Evolutionary conservation across 64 coral and sea anemone genomes (phyloP), one percentile per base, ranked within the genome.

Genomic region (Porites australiensis): DNA sequence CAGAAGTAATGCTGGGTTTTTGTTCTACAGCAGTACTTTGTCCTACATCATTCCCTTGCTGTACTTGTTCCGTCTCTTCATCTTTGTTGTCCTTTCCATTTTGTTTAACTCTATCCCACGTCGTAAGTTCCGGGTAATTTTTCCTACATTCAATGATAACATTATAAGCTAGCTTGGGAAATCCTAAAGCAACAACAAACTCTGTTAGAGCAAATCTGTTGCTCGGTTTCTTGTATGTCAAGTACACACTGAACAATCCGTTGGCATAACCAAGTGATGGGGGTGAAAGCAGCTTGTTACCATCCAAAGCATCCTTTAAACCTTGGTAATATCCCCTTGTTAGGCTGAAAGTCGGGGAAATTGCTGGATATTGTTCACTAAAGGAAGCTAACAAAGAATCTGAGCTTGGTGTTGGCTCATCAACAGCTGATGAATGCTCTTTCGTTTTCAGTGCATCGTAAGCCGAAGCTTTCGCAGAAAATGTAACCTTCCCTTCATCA

Each of bases 81-180:
- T n/a, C 46, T 14, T 51, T 2, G 8, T 18, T 76, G 4, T 19
- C 45, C 13, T 76, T 16, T 16, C 3, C 45, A 18, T 76, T 57
- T 57, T 12, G 45, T n/a, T 76, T 76, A 13, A 4, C 46, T 50
- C 73, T 76, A 50, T 76, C 73, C 73, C 73, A 76, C 2, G 73
- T 52, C 6, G 73, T 76, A 49, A 76, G 13, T 6, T 52, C 73
- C 8, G 37, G 48, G 44, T 52, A 76, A 7, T 76, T 76, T 19
- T 8, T 76, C 50, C 73, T 76, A 8, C 73, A 18, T 6, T 76
- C 73, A 52, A 50, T 47, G 5, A 76, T 76, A 18, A 76, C 15
- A 46, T 76, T 47, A 50, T 76, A 76, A 76, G 47, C 73, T 50
- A 76, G 14, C 47, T 76, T 76, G 18, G 45, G 73, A 50, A 76